A percentile compares a stretch with the other conserved stretches of the same genome.
Evolutionary conservation across 1,140 invertebrate species (phyloP).

Genomic region (Panulirus ornatus): DNA sequence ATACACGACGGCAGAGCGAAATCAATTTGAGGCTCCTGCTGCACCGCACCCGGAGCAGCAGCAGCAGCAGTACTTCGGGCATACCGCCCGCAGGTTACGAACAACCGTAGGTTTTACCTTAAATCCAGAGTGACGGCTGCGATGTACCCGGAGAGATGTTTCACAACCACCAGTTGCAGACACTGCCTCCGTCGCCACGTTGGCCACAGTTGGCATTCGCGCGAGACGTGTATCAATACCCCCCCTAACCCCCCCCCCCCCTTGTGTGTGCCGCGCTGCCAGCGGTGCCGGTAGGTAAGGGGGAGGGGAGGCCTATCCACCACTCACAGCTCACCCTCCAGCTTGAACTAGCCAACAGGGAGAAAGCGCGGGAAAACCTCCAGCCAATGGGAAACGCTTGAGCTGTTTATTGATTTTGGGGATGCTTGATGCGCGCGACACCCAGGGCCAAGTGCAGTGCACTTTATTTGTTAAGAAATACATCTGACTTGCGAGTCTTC

Average conservation of each 20-base stretch:
- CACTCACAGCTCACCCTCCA: not conserved
- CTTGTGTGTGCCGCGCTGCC: not conserved
- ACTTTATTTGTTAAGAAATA: too few species aligned
- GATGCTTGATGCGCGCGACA: not conserved
- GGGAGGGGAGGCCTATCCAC: not conserved
- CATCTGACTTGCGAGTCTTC: too few species aligned
- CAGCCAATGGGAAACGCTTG: not conserved
- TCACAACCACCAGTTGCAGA: slow-evolving; percentile 1
- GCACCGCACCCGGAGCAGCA: too few species aligned
- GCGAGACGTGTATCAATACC: not conserved
- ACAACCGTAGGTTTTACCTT: not conserved
- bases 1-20: not conserved
- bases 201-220: not conserved
- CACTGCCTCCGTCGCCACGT: not conserved
- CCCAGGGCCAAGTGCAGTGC: too few species aligned
- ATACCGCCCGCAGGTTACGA: not conserved
- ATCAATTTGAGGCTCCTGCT: not conserved
- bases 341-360: not conserved
- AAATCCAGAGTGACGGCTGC: not conserved
- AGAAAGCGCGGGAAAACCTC: not conserved
- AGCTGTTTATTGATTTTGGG: not conserved
- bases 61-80: not conserved
- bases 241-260: too few species aligned
- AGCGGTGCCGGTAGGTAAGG: too few species aligned
- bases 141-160: not conserved